These are phyloP conservation scores for Eulemur rufifrons DNA, from an alignment of 2,113 vertebrate species.

Conservation along the genomic window DNA sequence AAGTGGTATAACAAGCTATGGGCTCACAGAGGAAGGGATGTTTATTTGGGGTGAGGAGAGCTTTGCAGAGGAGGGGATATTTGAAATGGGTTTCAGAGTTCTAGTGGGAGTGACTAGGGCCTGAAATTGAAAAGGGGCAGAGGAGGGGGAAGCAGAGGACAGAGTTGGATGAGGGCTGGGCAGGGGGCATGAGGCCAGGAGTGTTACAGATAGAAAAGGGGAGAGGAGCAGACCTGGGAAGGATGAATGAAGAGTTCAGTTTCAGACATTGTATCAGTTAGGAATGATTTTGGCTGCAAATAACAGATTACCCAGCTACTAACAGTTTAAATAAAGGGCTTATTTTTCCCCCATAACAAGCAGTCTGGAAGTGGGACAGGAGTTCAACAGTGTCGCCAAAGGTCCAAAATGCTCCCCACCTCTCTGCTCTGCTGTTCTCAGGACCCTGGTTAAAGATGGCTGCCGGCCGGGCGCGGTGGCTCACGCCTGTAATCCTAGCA, in stretches of 20 bases:
- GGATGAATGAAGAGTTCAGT: neutral
- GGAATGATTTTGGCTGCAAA: neutral
- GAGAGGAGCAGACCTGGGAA: neutral
- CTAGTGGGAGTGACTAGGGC: neutral
- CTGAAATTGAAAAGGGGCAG: neutral
- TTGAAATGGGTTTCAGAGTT: neutral
- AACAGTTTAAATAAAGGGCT: neutral
- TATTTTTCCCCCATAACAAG: neutral
- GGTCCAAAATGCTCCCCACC: fast-evolving
- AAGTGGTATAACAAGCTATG: neutral
- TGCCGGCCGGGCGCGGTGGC: too few relatives aligned
- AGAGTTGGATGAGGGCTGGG: neutral
- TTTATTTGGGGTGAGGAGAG: neutral
- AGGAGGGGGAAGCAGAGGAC: neutral
- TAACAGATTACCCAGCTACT: neutral
- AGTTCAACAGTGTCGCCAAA: neutral
- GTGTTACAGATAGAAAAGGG: neutral
- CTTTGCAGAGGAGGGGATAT: neutral
- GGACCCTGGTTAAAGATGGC: neutral
- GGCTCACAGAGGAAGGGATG: neutral
- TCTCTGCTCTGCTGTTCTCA: neutral
- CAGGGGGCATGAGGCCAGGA: neutral
- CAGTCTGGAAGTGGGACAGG: neutral
- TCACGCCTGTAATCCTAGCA: too few relatives aligned
- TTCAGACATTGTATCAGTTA: neutral